phyloP scores from a whole-genome alignment of 2,888 invertebrate species.

The Schrankia costaestrigalis region DNA sequence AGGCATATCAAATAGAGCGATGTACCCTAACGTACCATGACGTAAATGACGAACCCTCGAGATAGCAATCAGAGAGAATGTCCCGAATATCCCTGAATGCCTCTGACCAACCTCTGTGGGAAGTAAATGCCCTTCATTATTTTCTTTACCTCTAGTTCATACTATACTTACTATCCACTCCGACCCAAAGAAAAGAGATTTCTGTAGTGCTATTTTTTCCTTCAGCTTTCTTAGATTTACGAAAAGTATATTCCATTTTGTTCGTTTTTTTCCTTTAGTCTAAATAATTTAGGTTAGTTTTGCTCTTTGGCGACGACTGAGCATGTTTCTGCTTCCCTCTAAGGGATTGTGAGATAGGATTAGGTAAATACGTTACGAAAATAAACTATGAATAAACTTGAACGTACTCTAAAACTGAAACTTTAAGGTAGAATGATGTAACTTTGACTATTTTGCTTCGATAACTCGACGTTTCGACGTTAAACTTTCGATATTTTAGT shows the following conservation, averaged over 20 bases:
- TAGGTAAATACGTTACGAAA: constrained; percentile 2
- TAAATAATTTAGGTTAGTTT: constrained; percentile 13
- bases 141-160: constrained; percentile 26
- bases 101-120: constrained; percentile 20
- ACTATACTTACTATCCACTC: constrained; percentile 16
- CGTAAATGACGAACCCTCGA: constrained; percentile 30
- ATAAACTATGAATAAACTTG: no score
- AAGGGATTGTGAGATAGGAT: constrained; percentile 7
- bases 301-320: constrained; percentile 3
- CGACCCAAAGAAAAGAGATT: constrained; percentile 18
- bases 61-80: constrained; percentile 31
- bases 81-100: constrained; percentile 15
- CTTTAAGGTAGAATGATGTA: no score
- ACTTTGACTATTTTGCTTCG: no score
- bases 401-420: no score
- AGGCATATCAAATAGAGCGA: constrained; percentile 32
- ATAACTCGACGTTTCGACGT: no score
- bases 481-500: no score
- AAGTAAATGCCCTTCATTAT: constrained; percentile 33
- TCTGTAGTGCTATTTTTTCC: constrained; percentile 21
- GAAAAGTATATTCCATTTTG: constrained; percentile 7
- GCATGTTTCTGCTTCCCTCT: constrained; percentile 5
- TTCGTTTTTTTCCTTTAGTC: constrained; percentile 7
- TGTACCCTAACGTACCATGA: constrained; percentile 26
- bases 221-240: constrained; percentile 17